phyloP scores from a whole-genome alignment of 2,888 invertebrate genomes.

The Campopleginae sp. region DNA sequence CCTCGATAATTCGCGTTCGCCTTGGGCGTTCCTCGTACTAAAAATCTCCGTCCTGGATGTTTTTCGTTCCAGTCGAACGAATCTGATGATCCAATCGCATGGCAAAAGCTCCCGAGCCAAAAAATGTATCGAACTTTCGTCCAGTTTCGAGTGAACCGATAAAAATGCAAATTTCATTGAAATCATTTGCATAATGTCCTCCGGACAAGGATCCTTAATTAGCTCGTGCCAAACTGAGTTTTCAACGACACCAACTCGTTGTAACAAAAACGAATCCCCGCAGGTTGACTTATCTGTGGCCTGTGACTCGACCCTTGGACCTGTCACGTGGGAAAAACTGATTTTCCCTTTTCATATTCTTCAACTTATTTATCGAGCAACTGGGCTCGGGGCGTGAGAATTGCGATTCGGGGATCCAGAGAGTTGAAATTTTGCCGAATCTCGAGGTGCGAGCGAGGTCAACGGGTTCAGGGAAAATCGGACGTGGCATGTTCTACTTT shows the following conservation, averaged over 20 bases:
- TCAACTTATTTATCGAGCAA: neutral
- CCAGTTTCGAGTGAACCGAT: too few species aligned
- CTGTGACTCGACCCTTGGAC: neutral
- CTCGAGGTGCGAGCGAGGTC: conserved; percentile 9
- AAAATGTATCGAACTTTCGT: neutral
- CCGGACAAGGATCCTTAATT: neutral
- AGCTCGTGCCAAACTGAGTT: neutral
- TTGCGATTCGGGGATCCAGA: neutral
- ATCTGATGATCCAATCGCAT: neutral
- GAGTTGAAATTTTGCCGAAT: conserved; percentile 12
- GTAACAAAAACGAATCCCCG: neutral
- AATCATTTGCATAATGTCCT: neutral
- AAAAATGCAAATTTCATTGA: neutral
- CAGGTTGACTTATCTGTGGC: neutral
- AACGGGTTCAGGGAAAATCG: conserved; percentile 14
- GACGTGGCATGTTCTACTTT: conserved; percentile 10
- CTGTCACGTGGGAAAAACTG: neutral
- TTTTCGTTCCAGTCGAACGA: neutral
- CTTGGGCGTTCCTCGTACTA: neutral
- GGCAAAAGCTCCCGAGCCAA: neutral
- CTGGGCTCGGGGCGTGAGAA: neutral
- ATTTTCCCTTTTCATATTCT: neutral
- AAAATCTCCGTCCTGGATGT: neutral
- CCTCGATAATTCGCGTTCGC: neutral
- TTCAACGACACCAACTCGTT: neutral